Evolutionary conservation across 2,797 vertebrate genomes (phyloP), one percentile per base, ranked within the genome.

Genomic region (Enteromius argenteus): DNA sequence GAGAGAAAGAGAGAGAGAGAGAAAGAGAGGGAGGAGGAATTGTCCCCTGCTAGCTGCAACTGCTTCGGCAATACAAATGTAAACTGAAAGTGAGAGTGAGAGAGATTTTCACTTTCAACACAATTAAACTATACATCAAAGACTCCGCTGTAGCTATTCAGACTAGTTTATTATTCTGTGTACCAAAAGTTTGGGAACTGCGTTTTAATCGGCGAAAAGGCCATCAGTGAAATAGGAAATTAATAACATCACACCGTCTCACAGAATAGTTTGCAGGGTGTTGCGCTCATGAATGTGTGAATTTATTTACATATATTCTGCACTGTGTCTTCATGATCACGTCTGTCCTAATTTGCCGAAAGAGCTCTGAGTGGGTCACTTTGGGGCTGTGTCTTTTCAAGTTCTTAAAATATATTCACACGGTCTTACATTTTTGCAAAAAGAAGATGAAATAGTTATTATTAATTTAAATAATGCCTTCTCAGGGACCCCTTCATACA

Each of bases 51-150:
- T 71, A 46, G 58, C 75, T 77, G 80, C 80, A 86, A 32, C 81
- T 83, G 72, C 62, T 76, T 84, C 37, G 10, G 82, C 75, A 72
- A 69, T 60, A 84, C 73, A 84, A 79, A 84, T 84, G 82, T 69
- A 84, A 77, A 84, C 64, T 71, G 15, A 39, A 67, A 78, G 42
- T 66, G 64, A 39, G 30, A 66, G 13, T 75, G 66, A 84, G 78
- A 71, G 79, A 88, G 53, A 81, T 60, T 86, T 87, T 81, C 49
- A 39, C 62, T 84, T 85, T 80, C 69, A 84, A 75, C 79, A 76
- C 76, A 80, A 83, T 72, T 83, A 84, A 39, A 81, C 51, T 49
- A 67, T 42, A 86, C 86, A 87, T 86, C 83, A 89, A 86, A 87
- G 77, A 78, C n/a, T 49, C 46, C 9, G 39, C 60, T 85, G 19